Evolutionary conservation across 2,113 vertebrate genomes (phyloP), one percentile per base, ranked within the genome.

Genomic region (Podiceps cristatus): DNA sequence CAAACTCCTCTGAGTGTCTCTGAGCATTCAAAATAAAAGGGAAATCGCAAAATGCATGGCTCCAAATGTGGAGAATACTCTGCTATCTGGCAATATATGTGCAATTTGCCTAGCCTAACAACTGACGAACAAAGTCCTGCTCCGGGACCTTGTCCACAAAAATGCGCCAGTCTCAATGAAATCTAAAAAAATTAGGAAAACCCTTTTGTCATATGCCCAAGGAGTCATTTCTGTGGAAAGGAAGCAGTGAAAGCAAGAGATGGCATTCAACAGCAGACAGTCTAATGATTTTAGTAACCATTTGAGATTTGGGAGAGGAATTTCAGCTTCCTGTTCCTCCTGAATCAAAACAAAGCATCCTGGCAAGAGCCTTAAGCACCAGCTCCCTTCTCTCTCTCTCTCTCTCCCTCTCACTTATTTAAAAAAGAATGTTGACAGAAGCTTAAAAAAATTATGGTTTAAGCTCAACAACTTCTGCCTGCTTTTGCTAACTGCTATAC

Each of bases 361-460:
- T 50, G n/a, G 44, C 8, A 68, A 28, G 11, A 67, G 8, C 40
- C 50, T 53, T 37, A 33, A 60, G 9, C 13, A 49, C 28, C 35
- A 73, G 35, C 53, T 69, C 18, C 16, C 23, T 52, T 37, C n/a
- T 37, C 7, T 44, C 47, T 44, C 37, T 37, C n/a, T 37, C 7
- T 44, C 47, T 44, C 37, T 31, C 14, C 24, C 31, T 29, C 18
- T 19, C 16, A 14, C 9, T 69, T 25, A 4, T 13, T 69, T 90
- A 16, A 66, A 5, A 23, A 11, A 53, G 4, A 42, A 1, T 1
- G 2, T 4, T 47, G 33, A n/a, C 4, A 92, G 37, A 67, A 86
- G 14, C 40, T 31, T 63, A 25, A 68, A 75, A 72, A 53, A 4
- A 13, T 0, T 0, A 35, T 1, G 0, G 4, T 25, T 88, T 49